Conservation (phyloP, 1,140 invertebrate genomes). For the Watersipora subatra region DNA sequence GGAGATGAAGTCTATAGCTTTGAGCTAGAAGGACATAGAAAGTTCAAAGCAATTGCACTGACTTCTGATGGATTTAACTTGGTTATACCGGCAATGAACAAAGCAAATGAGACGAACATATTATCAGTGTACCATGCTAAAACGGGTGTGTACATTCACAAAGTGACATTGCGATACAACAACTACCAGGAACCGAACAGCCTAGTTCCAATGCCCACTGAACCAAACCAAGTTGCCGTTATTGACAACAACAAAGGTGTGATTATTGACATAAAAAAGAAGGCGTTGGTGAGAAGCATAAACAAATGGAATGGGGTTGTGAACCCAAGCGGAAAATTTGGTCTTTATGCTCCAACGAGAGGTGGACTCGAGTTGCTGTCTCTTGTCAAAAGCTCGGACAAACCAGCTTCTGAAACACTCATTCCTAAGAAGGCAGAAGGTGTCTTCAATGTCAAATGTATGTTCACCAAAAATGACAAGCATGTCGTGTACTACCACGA, state of each 20-base stretch:
- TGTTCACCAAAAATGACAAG: conserved; percentile 83
- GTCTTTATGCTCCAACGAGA: conserved; percentile 75
- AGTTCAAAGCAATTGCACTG: conserved; percentile 49
- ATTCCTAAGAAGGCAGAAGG: conserved; percentile 81
- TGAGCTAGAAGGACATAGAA: conserved; percentile 48
- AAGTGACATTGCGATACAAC: conserved; percentile 40
- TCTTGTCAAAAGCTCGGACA: conserved; percentile 35
- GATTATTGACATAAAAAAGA: conserved; percentile 44
- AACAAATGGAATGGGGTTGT: conserved; percentile 44
- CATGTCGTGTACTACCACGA: conserved; percentile 94
- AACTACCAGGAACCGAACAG: conserved; percentile 36
- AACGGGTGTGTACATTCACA: conserved; percentile 64
- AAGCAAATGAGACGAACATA: conserved; percentile 57
- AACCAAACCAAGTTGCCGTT: conserved; percentile 62
- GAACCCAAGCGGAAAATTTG: conserved; percentile 53
- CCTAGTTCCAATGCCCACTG: conserved; percentile 40
- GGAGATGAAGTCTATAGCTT: conserved; percentile 66
- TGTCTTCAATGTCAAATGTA: conserved; percentile 83
- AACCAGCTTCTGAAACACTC: conserved; percentile 45
- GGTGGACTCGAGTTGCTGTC: conserved; percentile 66
- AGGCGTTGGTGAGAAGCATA: conserved; percentile 41
- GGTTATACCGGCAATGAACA: conserved; percentile 64
- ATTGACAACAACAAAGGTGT: conserved; percentile 80
- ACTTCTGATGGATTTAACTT: conserved; percentile 66
- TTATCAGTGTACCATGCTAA: conserved; percentile 68